Conservation (phyloP, 2,113 vertebrate genomes). For the Seriola dumerili region DNA sequence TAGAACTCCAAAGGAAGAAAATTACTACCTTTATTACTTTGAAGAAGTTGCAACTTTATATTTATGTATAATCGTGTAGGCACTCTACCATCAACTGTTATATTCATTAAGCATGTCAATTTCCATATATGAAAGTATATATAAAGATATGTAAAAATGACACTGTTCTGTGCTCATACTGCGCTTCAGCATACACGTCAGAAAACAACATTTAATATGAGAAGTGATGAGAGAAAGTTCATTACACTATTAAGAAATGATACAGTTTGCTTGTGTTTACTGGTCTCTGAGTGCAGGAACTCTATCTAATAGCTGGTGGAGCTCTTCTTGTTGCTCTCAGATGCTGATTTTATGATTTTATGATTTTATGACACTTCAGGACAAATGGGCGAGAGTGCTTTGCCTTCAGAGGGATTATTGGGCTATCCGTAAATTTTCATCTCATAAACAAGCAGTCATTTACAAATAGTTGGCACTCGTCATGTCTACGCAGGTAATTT, state of each 20-base stretch:
- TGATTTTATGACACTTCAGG: constrained; percentile 33
- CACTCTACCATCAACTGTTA: too few relatives aligned
- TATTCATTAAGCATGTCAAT: too few relatives aligned
- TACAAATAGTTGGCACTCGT: constrained; percentile 17
- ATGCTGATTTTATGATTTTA: constrained; percentile 47
- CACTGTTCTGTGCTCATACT: too few relatives aligned
- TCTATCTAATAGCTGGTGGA: background rate
- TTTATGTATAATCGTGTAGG: background rate
- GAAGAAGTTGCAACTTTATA: background rate
- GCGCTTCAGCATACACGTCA: too few relatives aligned
- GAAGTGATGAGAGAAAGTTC: background rate
- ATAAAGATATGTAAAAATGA: too few relatives aligned
- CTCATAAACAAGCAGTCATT: constrained; percentile 36
- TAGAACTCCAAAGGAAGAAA: too few relatives aligned
- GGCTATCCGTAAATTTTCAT: constrained; percentile 26
- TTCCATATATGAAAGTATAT: too few relatives aligned
- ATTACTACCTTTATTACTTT: background rate
- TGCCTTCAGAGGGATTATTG: constrained; percentile 18
- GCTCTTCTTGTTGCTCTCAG: constrained; percentile 10
- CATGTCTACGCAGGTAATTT: constrained; percentile 31
- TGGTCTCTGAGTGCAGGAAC: background rate
- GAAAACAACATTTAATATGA: too few relatives aligned
- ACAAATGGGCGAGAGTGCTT: too few relatives aligned
- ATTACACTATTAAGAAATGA: background rate
- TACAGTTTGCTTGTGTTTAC: background rate